Percentiles rank a stretch among this genome's conserved stretches.
Conservation (phyloP, 2,113 vertebrate species). For the Nestor notabilis region DNA sequence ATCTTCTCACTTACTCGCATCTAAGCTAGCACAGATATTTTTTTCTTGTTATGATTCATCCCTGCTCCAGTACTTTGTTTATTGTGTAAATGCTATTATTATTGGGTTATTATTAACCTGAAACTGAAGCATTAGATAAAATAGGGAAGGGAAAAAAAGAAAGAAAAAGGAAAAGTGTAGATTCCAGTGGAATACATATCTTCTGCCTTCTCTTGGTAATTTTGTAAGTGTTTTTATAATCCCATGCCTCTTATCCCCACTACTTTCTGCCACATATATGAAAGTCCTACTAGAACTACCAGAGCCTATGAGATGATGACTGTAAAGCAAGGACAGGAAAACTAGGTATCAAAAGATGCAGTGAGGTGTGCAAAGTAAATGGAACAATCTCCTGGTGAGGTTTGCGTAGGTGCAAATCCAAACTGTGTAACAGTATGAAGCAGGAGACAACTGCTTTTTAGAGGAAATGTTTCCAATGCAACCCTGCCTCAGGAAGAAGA, state of each 20-base stretch:
- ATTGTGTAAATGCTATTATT: not conserved
- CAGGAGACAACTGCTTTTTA: not conserved
- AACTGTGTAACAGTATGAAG: fast-evolving
- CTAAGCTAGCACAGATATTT: not conserved
- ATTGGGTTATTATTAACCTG: not conserved
- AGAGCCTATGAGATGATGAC: not conserved
- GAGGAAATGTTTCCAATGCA: not conserved
- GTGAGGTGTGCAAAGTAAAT: not conserved
- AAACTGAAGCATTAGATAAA: not conserved
- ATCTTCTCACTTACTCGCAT: not conserved
- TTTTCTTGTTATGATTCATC: not conserved
- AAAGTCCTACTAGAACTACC: not conserved
- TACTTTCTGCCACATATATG: not conserved
- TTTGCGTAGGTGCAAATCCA: fast-evolving
- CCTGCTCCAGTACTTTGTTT: not conserved
- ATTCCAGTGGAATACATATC: not conserved
- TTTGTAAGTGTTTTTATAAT: not conserved
- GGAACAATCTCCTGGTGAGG: not conserved
- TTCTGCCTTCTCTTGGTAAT: not conserved
- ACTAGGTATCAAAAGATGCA: not conserved
- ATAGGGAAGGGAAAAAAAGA: fast-evolving
- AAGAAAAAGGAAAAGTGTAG: not conserved
- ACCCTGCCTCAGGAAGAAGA: not conserved
- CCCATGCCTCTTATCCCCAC: not conserved
- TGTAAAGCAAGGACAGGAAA: not conserved